A percentile compares a stretch with the other conserved stretches of the same genome.
These are phyloP conservation scores for Takifugu rubripes DNA, from an alignment of 2,797 vertebrate species.

Conservation along the genomic window DNA sequence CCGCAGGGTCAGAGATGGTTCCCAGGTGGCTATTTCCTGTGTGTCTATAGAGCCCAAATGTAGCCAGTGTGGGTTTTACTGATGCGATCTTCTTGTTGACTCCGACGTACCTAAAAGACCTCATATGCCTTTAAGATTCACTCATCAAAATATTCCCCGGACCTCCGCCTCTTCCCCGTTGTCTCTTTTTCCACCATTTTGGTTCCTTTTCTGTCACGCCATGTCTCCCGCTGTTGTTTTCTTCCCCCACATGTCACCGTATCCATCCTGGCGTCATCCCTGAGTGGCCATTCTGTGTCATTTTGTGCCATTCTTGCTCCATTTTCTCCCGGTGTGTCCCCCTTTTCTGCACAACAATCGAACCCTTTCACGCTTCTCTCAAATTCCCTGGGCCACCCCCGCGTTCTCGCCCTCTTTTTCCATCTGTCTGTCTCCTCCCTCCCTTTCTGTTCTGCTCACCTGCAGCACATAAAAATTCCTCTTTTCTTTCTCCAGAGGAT, in stretches of 20 bases:
- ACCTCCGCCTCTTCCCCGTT: slow-evolving; percentile 28
- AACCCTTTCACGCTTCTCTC: slow-evolving; percentile 65
- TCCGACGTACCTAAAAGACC: background rate
- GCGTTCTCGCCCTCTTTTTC: slow-evolving; percentile 59
- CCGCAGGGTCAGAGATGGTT: too few species aligned
- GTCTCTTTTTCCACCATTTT: slow-evolving; percentile 27
- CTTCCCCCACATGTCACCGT: slow-evolving; percentile 52
- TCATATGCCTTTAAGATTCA: slow-evolving; percentile 38
- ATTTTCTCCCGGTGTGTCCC: slow-evolving; percentile 59
- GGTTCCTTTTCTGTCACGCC: slow-evolving; percentile 26
- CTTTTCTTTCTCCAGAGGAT: slow-evolving; percentile 80
- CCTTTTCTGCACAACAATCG: slow-evolving; percentile 58
- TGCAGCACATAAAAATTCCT: slow-evolving; percentile 88
- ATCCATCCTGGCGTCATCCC: slow-evolving; percentile 39
- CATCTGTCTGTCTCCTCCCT: slow-evolving; percentile 62
- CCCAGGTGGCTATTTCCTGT: too few species aligned
- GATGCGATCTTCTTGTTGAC: background rate
- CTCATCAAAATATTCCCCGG: slow-evolving; percentile 22
- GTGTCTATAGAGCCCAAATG: background rate
- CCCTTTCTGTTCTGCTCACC: slow-evolving; percentile 76
- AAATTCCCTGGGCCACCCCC: slow-evolving; percentile 69
- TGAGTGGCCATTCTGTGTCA: slow-evolving; percentile 45
- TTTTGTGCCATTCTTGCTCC: slow-evolving; percentile 50
- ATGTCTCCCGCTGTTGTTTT: slow-evolving; percentile 29
- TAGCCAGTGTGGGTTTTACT: background rate